Percentiles rank a stretch among this genome's conserved stretches.
phyloP scores from a whole-genome alignment of 2,888 invertebrate genomes.

The Tethea ocularis region DNA sequence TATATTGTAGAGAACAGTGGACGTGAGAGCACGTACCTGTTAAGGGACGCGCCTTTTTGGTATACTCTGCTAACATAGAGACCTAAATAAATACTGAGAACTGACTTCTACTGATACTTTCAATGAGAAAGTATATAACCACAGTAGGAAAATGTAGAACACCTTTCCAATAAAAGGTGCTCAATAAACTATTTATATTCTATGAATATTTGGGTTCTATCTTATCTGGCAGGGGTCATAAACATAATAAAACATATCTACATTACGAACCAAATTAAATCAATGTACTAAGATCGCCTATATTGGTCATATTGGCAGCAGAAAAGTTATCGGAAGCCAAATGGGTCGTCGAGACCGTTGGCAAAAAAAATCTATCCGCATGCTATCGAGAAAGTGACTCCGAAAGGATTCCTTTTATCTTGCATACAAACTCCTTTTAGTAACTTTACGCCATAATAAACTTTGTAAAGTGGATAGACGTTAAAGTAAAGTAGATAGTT shows the following conservation, averaged over 20 bases:
- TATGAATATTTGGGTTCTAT: neutral
- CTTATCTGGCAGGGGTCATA: no score
- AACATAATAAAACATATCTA: no score
- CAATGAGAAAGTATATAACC: no score
- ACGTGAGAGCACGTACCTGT: conserved; percentile 51
- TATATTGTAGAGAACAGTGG: conserved; percentile 34
- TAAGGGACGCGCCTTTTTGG: conserved; percentile 34
- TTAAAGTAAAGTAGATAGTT: no score
- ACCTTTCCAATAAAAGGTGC: no score
- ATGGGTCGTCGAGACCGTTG: conserved; percentile 9
- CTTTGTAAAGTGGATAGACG: no score
- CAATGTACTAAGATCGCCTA: neutral
- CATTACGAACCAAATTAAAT: neutral
- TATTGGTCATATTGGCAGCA: conserved; percentile 9
- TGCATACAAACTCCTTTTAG: neutral
- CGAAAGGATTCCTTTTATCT: neutral
- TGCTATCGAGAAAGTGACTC: neutral
- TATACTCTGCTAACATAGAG: conserved; percentile 16
- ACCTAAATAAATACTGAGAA: neutral
- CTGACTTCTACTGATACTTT: neutral
- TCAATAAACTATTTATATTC: no score
- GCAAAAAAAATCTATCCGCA: neutral
- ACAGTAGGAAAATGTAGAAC: neutral
- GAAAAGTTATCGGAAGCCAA: conserved; percentile 11
- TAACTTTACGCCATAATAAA: neutral